Evolutionary conservation across 2,888 invertebrate genomes (phyloP), one percentile per base, ranked within the genome.

Genomic region (Sisyra nigra): DNA sequence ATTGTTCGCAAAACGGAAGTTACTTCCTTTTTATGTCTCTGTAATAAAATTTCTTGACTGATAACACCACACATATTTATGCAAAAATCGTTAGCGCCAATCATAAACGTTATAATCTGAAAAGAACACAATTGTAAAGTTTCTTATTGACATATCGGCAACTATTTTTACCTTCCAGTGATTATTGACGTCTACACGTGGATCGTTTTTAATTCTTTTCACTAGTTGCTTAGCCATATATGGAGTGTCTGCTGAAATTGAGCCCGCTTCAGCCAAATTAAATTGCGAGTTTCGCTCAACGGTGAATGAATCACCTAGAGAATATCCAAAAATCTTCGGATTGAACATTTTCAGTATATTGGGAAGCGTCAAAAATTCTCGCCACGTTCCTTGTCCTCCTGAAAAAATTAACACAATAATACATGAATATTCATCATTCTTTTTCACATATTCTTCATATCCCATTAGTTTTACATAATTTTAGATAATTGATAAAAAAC

Each of bases 291-390:
- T 58, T 43, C 48, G 46, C 17, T 63, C 62, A 24, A 59, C 59
- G 1, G 67, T 59, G 5, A 66, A 54, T 0, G 71, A 66, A 52
- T 73, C 69, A 11, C 60, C 58, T 1, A 64, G 45, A 0, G 78
- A 67, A 49, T 71, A 78, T 1, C 80, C 80, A 42, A 74, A 60
- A 13, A 80, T 54, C 36, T 72, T 66, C 0, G 74, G 73, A 57
- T 79, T 80, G 55, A 72, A 80, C 53, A 68, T 72, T 52, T 73
- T 73, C 13, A 76, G 52, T 36, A 76, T 71, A 56, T 76, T 74
- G 10, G 74, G 72, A 35, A 74, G 36, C 1, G 73, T 74, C n/a
- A 72, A 50, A 50, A 59, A 68, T 44, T 65, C 57, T 33, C 64
- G 58, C 73, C 73, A 74, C 19, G 60, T 64, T 7, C 58, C 64